Conservation (phyloP, 2,113 vertebrate genomes). For the Pluvianellus socialis region DNA sequence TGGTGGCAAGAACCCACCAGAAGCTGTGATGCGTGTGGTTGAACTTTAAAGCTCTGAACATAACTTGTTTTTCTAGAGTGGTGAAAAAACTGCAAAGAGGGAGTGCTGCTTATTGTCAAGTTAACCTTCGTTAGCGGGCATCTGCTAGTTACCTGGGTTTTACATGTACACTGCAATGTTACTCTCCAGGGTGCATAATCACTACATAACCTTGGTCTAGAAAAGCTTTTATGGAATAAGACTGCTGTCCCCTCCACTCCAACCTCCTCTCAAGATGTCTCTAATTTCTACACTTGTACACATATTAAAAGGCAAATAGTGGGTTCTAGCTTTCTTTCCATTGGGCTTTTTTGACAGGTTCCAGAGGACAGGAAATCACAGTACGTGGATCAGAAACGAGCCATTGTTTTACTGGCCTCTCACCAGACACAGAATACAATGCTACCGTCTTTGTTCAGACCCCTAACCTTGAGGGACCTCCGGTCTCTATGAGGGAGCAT, state of each 20-base stretch:
- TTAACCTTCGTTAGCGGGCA: background rate
- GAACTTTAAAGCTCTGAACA: background rate
- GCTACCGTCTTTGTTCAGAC: constrained; percentile 92
- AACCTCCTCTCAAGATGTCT: background rate
- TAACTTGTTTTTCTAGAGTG: background rate
- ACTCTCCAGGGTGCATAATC: background rate
- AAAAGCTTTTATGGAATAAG: background rate
- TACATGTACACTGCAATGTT: background rate
- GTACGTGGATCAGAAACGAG: constrained; percentile 88
- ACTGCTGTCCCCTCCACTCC: background rate
- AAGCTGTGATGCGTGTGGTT: background rate
- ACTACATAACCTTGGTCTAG: background rate
- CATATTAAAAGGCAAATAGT: background rate
- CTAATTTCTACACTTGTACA: background rate
- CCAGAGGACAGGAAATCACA: constrained; percentile 92
- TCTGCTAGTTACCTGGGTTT: background rate
- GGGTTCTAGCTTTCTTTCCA: background rate
- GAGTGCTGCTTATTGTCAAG: background rate
- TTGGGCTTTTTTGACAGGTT: constrained; percentile 60
- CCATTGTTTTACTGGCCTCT: constrained; percentile 91
- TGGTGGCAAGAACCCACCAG: background rate
- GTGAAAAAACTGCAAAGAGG: background rate
- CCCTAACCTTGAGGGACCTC: constrained; percentile 93
- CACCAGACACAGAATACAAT: constrained; percentile 85
- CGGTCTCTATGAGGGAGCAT: constrained; percentile 81